Base-by-base conservation (phyloP, 1,140 invertebrate species). In the Drosophila malerkotliana region DNA sequence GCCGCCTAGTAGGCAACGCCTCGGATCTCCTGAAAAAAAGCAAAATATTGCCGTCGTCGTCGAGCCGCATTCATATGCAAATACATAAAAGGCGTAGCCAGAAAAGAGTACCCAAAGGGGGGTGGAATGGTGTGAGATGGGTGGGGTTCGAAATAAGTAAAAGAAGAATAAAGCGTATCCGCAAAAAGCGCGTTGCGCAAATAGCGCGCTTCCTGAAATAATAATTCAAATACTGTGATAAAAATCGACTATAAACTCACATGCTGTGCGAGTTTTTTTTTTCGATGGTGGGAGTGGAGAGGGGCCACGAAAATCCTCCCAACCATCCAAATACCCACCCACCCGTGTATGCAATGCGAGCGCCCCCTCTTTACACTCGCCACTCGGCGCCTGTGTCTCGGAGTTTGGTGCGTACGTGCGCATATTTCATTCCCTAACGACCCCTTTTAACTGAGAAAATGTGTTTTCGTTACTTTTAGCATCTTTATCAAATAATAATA, bases 401-500 rank as follows among this genome's bases (percentile, higher is more conserved):
- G 18, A 47, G 15, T 55, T 77, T 69, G 63, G 85, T 90, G 88
- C 80, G 83, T 90, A 90, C 88, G 88, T 90, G 88, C 88, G 83
- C 88, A 90, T 90, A 90, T 90, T 90, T 90, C 83, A 90, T 90
- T 88, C 83, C 80, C 88, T 90, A 90, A 90, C 88, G 88, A 90
- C 88, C 88, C 88, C 88, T 90, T 90, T 90, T 90, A 90, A 90
- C 88, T 88, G 83, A 90, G 78, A 90, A 90, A 90, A 90, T 90
- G 88, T 90, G 88, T 90, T 90, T 90, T 90, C 88, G 88, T 90
- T 90, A 90, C 88, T 90, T 90, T 90, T 90, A 90, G 88, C 88
- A 90, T 90, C 88, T 90, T 90, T 90, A 90, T 90, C 88, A 90
- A 90, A 90, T 90, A 90, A 90, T 90, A 90, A 90, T 90, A 90